Evolutionary conservation across 2,797 vertebrate genomes (phyloP).

Genomic region (Zenarchopterus dispar): DNA sequence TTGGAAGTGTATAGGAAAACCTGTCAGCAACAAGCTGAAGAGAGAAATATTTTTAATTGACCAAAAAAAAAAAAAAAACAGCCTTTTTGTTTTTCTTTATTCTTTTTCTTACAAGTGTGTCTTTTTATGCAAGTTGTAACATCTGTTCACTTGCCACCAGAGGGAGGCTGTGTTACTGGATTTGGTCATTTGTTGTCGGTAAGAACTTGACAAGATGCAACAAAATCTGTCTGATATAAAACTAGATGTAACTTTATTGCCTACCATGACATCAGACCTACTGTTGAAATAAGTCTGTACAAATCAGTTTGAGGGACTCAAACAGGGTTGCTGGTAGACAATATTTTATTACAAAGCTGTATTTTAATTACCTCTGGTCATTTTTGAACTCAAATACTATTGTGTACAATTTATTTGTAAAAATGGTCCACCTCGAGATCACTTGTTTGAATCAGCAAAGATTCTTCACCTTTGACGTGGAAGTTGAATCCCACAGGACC

Average conservation of each 20-base stretch:
- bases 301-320: slow-evolving; percentile 66
- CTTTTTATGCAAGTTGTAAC: slow-evolving; percentile 45
- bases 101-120: not conserved
- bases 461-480: slow-evolving; percentile 63
- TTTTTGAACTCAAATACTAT: slow-evolving; percentile 64
- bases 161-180: slow-evolving; percentile 54
- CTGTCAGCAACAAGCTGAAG: slow-evolving; percentile 46
- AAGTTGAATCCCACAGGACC: slow-evolving; percentile 66
- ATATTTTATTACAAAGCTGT: slow-evolving; percentile 82
- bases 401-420: slow-evolving; percentile 78
- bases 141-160: slow-evolving; percentile 62
- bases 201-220: slow-evolving; percentile 67
- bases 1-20: slow-evolving; percentile 58
- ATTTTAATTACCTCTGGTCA: slow-evolving; percentile 79
- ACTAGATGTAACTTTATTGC: slow-evolving; percentile 57
- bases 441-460: slow-evolving; percentile 47
- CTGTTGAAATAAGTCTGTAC: slow-evolving; percentile 49
- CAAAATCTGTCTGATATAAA: slow-evolving; percentile 52
- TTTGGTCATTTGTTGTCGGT: slow-evolving; percentile 56
- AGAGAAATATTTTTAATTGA: slow-evolving; percentile 56
- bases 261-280: slow-evolving; percentile 54
- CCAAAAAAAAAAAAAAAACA: slow-evolving; percentile 45
- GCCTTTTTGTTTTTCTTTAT: slow-evolving; percentile 27
- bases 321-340: slow-evolving; percentile 71
- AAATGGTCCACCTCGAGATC: slow-evolving; percentile 67